Evolutionary conservation across 1,140 invertebrate genomes (phyloP), one percentile per base, ranked within the genome.

Genomic region (Pogonomyrmex barbatus): DNA sequence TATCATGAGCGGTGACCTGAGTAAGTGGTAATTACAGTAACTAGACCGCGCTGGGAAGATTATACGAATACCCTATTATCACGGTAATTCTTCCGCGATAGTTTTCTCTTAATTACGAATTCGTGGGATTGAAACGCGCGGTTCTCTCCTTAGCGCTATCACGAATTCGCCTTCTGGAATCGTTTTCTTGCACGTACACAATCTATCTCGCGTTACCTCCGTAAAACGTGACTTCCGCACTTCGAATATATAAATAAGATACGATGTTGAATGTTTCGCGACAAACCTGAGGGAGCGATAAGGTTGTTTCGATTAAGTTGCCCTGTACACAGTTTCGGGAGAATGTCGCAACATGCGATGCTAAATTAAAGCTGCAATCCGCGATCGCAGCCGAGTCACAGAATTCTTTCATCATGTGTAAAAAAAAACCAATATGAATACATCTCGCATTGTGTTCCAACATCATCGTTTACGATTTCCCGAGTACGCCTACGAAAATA

Each of bases 311-410:
- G n/a, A 14, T 47, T 76, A 30, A 47, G 58, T 73, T 88, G 30
- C 24, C 60, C 33, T 76, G 14, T 88, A 75, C 12, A 70, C 42
- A 81, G 10, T 70, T 76, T 2, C 4, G 39, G n/a, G 24, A 39
- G 36, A 68, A 65, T 12, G 10, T 14, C 30, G 60, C n/a, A 52
- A 10, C 42, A 60, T 24, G 47, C 75, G 4, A 52, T 45, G 58
- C 36, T 88, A 88, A 88, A 89, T 88, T 79, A 89, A 85, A 62
- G 30, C 10, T 30, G n/a, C 39, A 47, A 52, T 60, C 14, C 10
- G 78, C 67, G 47, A 81, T 81, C 58, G 68, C 52, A 67, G 45
- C 30, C 5, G 17, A 45, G 60, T 56, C n/a, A 9, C 24, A 68
- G 73, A 86, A 81, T 81, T 47, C 60, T 10, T 88, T 82, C n/a